Evolutionary conservation across 2,888 invertebrate species (phyloP).

Genomic region (Machimus rusticus): DNA sequence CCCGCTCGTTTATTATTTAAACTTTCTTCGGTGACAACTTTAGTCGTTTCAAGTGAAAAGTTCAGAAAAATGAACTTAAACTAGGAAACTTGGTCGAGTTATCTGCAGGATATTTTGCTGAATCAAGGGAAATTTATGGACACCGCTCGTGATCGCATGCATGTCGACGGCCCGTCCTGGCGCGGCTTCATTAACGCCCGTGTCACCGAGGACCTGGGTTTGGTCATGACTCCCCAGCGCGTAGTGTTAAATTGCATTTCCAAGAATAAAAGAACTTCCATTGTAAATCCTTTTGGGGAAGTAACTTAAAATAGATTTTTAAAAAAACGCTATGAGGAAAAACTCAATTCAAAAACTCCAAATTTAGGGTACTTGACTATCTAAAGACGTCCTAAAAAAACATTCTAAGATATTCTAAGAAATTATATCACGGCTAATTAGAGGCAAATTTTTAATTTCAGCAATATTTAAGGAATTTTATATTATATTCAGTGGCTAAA

Average conservation of each 20-base stretch:
- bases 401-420: too few species aligned
- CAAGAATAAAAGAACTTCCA: background rate
- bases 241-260: background rate
- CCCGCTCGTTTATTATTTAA: conserved; percentile 39
- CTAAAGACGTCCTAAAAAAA: too few species aligned
- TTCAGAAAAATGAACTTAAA: conserved; percentile 38
- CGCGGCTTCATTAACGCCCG: background rate
- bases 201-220: background rate
- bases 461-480: too few species aligned
- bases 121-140: conserved; percentile 34
- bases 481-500: too few species aligned
- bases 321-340: background rate
- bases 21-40: conserved; percentile 40
- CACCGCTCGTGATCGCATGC: conserved; percentile 21
- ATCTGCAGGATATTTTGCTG: conserved; percentile 29
- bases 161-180: background rate
- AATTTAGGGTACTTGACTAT: too few species aligned
- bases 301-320: background rate
- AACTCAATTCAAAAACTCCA: background rate
- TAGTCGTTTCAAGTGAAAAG: conserved; percentile 40
- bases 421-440: too few species aligned
- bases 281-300: background rate
- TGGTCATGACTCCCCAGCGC: background rate
- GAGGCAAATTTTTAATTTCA: too few species aligned
- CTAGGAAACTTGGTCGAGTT: conserved; percentile 31